Percentiles rank a stretch among this genome's conserved stretches.
Evolutionary conservation across 2,888 invertebrate genomes (phyloP).

Genomic region (Andrena trimmerana): DNA sequence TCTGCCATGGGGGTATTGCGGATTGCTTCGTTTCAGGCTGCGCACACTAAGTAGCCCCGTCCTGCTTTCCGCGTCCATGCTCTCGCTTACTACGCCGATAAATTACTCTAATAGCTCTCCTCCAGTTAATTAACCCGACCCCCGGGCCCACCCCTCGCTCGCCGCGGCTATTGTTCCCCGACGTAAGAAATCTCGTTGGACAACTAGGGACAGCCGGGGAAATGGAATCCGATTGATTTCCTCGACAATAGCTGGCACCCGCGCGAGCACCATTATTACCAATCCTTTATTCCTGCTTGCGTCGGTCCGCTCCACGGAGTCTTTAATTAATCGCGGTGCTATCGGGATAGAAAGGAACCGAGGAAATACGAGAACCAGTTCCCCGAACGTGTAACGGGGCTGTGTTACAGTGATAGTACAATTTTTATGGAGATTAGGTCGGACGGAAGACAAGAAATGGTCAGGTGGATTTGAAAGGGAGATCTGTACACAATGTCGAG

Average conservation of each 20-base stretch:
- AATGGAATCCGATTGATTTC: conserved; percentile 22
- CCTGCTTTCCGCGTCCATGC: conserved; percentile 52
- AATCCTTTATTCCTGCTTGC: not conserved
- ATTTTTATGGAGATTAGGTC: not conserved
- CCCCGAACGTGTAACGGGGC: too few relatives aligned
- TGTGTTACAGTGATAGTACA: too few relatives aligned
- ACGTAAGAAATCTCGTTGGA: conserved; percentile 41
- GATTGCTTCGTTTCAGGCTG: conserved; percentile 52
- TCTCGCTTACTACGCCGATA: conserved; percentile 60
- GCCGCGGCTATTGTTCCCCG: conserved; percentile 24
- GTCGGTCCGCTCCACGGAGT: not conserved
- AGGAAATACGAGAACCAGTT: too few relatives aligned
- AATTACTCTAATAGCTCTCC: conserved; percentile 74
- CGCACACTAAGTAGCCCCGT: conserved; percentile 58
- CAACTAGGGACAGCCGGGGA: conserved; percentile 14
- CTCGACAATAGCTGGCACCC: not conserved
- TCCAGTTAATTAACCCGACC: conserved; percentile 70
- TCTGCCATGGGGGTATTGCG: conserved; percentile 51
- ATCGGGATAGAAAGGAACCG: too few relatives aligned
- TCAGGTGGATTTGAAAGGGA: not conserved
- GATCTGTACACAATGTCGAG: not conserved
- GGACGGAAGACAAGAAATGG: not conserved
- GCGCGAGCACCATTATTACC: conserved; percentile 1
- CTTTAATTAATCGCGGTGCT: not conserved
- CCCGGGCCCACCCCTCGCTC: not conserved